These are phyloP conservation scores for Pteronotus mesoamericanus DNA, from an alignment of 2,797 vertebrate species.

Conservation along the genomic window DNA sequence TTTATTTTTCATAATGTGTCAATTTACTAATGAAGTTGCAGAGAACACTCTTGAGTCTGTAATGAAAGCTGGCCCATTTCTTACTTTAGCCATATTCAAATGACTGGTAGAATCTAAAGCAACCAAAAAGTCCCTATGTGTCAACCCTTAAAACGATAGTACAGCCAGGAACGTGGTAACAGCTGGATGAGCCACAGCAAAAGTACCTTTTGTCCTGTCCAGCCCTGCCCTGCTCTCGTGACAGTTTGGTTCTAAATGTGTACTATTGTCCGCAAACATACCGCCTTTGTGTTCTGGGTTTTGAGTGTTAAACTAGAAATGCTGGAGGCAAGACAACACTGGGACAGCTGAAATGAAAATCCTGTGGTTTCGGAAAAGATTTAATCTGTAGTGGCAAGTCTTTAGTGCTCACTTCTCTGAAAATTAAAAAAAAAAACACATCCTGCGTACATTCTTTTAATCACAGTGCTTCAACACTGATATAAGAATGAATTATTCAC, in stretches of 20 bases:
- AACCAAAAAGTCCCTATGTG: background rate
- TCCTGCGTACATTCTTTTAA: background rate
- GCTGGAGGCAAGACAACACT: background rate
- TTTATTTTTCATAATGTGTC: background rate
- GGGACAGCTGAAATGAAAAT: background rate
- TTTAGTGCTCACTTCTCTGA: background rate
- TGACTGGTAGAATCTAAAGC: background rate
- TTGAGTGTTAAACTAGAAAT: slow-evolving; percentile 25
- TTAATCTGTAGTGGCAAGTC: background rate
- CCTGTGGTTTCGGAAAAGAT: background rate
- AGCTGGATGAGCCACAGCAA: background rate
- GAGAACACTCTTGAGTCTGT: background rate
- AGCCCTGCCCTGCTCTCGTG: background rate
- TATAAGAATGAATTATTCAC: background rate
- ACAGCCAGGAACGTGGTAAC: background rate
- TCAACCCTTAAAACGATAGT: background rate
- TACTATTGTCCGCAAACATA: slow-evolving; percentile 3
- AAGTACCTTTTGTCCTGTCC: background rate
- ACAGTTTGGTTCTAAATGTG: background rate
- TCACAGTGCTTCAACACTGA: background rate
- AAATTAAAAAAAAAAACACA: background rate
- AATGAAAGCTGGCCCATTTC: background rate
- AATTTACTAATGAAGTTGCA: background rate
- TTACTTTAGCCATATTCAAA: background rate
- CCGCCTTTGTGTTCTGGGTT: slow-evolving; percentile 28